Evolutionary conservation across 2,797 vertebrate species (phyloP), one percentile per base, ranked within the genome.

Genomic region (Acanthis flammea): DNA sequence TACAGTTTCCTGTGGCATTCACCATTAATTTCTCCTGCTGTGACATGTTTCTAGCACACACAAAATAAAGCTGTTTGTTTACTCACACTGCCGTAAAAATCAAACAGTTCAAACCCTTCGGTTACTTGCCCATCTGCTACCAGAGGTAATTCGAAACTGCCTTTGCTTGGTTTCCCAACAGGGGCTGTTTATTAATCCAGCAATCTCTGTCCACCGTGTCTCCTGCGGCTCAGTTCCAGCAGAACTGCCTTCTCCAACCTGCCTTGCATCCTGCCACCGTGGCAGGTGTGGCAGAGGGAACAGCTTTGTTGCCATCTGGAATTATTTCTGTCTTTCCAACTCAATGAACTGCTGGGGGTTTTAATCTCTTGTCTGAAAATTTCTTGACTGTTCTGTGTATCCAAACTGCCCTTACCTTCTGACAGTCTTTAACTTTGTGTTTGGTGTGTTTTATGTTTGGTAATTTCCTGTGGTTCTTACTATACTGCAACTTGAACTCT

Each of bases 261-360:
- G 62, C 68, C n/a, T 77, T 0, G 6, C 55, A 33, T 91, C 51
- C 31, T 1, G 2, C 66, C 47, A 10, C 41, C 1, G 0, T 31
- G 48, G 39, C 89, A 94, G 76, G 79, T 94, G 58, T 2, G 1
- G 22, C n/a, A 16, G 50, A 88, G 45, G 68, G 54, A 72, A 17
- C 1, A 15, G 47, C 45, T 86, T 86, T 82, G 60, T 66, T 88
- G 67, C 82, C 94, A 71, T 94, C 90, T 95, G 91, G 87, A 92
- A 81, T 76, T 78, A 55, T 41, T 91, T 72, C 54, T 75, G 22
- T 86, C 68, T 90, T 84, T 88, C 55, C 53, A 84, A 28, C 39
- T 92, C 81, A 39, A 2, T 94, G 77, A 76, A 66, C 74, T 76
- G 19, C 51, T 86, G n/a, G 47, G 50, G 42, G 61, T 50, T 80